Evolutionary conservation across 2,113 vertebrate species (phyloP), one percentile per base, ranked within the genome.

Genomic region (Centrocercus urophasianus): DNA sequence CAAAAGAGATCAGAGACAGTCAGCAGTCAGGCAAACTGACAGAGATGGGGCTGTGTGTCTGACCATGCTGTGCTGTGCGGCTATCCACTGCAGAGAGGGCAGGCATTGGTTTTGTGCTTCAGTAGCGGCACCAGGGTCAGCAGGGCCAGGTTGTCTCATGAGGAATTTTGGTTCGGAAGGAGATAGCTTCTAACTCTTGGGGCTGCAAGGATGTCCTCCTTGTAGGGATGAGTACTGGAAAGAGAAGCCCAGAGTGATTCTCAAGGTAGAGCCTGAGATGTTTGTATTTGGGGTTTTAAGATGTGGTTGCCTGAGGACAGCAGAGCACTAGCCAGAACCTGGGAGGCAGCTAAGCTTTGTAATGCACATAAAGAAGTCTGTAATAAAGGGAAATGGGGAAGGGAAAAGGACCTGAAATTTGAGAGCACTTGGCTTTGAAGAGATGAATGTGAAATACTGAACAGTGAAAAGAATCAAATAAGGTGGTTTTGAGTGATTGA

Each of bases 71-170:
- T 73, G 66, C 14, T n/a, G 30, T 2, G 2, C 6, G 12, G 24
- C 43, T 17, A 10, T 5, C 8, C 0, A 1, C 47, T 4, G 12
- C 10, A 34, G 15, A 24, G 8, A 19, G 12, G 30, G 25, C 83
- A 59, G 38, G 30, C 8, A 16, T 20, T 54, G 42, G 32, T 24
- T 83, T 45, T 61, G 77, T 73, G 28, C 17, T 79, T 79, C 36
- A 69, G 3, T 57, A n/a, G 11, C 63, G 50, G 45, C 59, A 66
- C 30, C 38, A 50, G 45, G 42, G 52, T 34, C 60, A 63, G 54
- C 7, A 48, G 19, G 67, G 24, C 38, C 36, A 70, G n/a, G 48
- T 18, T 52, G 50, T 83, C 48, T n/a, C 30, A 48, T 30, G 27
- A 83, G 24, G 43, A 57, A 30, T 63, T 88, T n/a, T 74, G 48